phyloP scores from a whole-genome alignment of 2,797 vertebrate genomes.

The Pseudochaenichthys georgianus region DNA sequence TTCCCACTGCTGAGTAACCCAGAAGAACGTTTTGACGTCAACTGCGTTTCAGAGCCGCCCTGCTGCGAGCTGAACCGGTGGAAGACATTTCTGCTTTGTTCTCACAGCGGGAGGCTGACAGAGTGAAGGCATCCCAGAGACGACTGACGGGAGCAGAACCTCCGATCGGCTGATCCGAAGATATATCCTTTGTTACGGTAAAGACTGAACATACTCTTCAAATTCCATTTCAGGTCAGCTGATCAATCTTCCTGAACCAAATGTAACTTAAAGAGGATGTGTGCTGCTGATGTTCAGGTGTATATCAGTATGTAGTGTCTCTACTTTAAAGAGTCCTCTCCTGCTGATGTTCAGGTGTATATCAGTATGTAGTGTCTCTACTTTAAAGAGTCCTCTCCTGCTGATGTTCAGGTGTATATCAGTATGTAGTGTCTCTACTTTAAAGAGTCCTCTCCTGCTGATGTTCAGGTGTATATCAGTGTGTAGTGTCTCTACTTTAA shows the following conservation, averaged over 20 bases:
- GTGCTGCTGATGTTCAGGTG: too few relatives aligned
- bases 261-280: too few relatives aligned
- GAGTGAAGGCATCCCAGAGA: conserved; percentile 46
- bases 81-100: conserved; percentile 61
- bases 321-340: too few relatives aligned
- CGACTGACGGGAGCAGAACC: conserved; percentile 47
- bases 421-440: too few relatives aligned
- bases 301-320: too few relatives aligned
- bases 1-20: conserved; percentile 40
- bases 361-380: too few relatives aligned
- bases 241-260: neutral
- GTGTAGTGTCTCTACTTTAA: too few relatives aligned
- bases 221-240: neutral
- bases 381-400: too few relatives aligned
- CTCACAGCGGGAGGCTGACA: conserved; percentile 64
- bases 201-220: conserved; percentile 2
- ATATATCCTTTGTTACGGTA: neutral
- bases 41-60: conserved; percentile 43
- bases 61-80: conserved; percentile 65
- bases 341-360: too few relatives aligned
- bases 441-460: too few relatives aligned
- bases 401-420: too few relatives aligned
- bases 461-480: too few relatives aligned
- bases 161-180: conserved; percentile 43
- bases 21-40: conserved; percentile 57